Base-by-base conservation (phyloP, 2,113 vertebrate species). In the Bolborhynchus lineola region DNA sequence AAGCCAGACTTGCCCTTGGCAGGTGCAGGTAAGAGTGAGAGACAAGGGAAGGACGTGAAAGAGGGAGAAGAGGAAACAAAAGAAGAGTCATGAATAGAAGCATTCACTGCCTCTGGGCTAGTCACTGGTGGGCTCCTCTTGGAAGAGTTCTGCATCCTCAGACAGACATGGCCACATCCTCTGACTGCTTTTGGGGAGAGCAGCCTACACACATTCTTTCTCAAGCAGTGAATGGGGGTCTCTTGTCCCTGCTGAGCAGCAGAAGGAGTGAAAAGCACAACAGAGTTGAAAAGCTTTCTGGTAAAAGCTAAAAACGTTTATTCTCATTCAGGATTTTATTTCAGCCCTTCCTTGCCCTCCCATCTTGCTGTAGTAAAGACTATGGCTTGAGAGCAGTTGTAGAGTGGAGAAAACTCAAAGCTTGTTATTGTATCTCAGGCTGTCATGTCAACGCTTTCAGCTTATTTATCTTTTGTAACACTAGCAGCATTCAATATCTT, bases 381-480 rank as follows among this genome's bases (percentile, higher is more conserved):
- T 26, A 42, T 16, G 33, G 50, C 35, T 86, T 64, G 55, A 94
- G 92, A 84, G 47, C 16, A 71, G 24, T 64, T 88, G 70, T 81
- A 37, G 68, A 86, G 55, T 9, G 53, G 69, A 90, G 69, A 91
- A 93, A 92, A 39, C 13, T 15, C 57, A 59, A 19, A 68, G 31
- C 28, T 84, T 92, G 12, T 68, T 77, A 31, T n/a, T 13, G 28
- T 67, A 50, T 68, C 65, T 83, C 65, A 91, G 92, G 68, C 65
- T 83, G 55, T 88, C 64, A 37, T 31, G 26, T 81, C 70, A 86
- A 81, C 0, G 1, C 41, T 83, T 81, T 68, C 77, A 86, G 85
- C 26, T 81, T 95, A 83, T 94, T 92, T 92, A 39, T 83, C 82
- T 92, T 90, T 57, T 4, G 3, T 77, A 95, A 78, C 59, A 77